phyloP scores from a whole-genome alignment of 2,888 invertebrate genomes.

The Hyles lineata region DNA sequence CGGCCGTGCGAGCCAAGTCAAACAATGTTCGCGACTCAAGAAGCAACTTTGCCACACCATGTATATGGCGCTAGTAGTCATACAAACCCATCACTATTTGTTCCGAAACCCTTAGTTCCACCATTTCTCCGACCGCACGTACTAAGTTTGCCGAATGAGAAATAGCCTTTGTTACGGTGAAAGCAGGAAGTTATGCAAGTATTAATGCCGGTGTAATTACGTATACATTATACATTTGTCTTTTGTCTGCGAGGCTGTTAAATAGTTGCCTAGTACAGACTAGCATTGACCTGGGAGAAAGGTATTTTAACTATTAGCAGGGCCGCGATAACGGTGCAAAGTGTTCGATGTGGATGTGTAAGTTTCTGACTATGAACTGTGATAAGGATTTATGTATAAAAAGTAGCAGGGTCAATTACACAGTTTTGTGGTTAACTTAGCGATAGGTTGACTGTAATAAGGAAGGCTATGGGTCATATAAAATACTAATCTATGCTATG shows the following conservation, averaged over 20 bases:
- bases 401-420: too few species aligned
- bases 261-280: neutral
- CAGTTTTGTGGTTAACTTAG: too few species aligned
- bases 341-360: too few species aligned
- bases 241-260: constrained; percentile 9
- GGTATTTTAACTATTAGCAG: neutral
- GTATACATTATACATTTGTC: constrained; percentile 36
- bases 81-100: constrained; percentile 14
- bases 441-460: too few species aligned
- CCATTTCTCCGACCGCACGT: constrained; percentile 43
- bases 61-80: constrained; percentile 40
- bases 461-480: too few species aligned
- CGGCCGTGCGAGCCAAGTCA: constrained; percentile 35
- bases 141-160: constrained; percentile 45
- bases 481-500: too few species aligned
- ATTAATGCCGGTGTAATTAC: constrained; percentile 57
- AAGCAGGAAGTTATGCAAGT: constrained; percentile 78
- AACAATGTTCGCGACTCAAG: constrained; percentile 33
- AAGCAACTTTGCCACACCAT: constrained; percentile 14
- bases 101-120: constrained; percentile 38
- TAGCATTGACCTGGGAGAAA: neutral
- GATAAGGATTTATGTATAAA: too few species aligned
- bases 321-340: too few species aligned
- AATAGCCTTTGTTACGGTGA: constrained; percentile 64
- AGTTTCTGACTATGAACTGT: too few species aligned